Conservation (phyloP, 2,113 vertebrate species). For the Pao palembangensis region DNA sequence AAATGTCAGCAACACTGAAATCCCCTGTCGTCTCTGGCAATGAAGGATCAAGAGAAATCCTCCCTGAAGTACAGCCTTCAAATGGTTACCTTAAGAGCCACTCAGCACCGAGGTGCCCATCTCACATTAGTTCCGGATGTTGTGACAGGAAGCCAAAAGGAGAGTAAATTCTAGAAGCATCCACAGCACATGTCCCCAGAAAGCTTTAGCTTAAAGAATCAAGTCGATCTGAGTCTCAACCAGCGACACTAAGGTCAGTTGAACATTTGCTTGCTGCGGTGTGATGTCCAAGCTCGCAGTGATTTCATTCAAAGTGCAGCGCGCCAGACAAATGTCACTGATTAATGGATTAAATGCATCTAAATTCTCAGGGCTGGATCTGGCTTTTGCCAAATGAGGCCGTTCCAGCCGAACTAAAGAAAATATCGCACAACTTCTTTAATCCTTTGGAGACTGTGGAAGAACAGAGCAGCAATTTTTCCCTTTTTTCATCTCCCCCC, state of each 20-base stretch:
- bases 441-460: constrained; percentile 39
- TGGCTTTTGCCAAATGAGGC: constrained; percentile 40
- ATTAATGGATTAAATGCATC: constrained; percentile 52
- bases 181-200: constrained; percentile 38
- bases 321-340: constrained; percentile 37
- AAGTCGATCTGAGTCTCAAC: constrained; percentile 30
- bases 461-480: constrained; percentile 10
- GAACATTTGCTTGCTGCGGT: constrained; percentile 1
- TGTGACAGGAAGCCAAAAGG: constrained; percentile 28
- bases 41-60: constrained; percentile 14
- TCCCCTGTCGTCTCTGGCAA: constrained; percentile 9
- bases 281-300: constrained; percentile 34
- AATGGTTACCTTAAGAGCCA: constrained; percentile 1
- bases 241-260: constrained; percentile 2
- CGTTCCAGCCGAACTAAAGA: constrained; percentile 28
- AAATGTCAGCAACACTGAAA: constrained; percentile 6
- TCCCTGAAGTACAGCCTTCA: constrained; percentile 9
- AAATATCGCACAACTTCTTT: constrained; percentile 22
- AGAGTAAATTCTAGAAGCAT: constrained; percentile 34
- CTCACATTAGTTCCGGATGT: constrained; percentile 46
- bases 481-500: constrained; percentile 20
- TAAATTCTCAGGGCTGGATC: constrained; percentile 25
- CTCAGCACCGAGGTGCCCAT: constrained; percentile 25
- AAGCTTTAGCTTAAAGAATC: constrained; percentile 8
- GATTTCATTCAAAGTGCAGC: constrained; percentile 46